These are phyloP conservation scores for Apus apus DNA, from an alignment of 2,113 vertebrate species.

Conservation along the genomic window DNA sequence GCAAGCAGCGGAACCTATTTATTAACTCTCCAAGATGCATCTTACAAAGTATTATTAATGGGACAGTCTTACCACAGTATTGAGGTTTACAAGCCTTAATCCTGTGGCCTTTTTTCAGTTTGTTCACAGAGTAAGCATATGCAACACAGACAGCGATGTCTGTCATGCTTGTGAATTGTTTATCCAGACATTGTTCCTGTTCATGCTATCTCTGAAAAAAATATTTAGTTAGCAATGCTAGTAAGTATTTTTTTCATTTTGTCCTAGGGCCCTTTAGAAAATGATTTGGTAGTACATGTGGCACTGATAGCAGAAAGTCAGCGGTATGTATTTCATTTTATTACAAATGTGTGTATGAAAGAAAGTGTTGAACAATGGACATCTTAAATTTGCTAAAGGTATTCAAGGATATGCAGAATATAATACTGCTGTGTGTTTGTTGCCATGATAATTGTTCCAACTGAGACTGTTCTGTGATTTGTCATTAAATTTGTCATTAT, in stretches of 20 bases:
- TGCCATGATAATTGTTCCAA: background rate
- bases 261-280: slow-evolving; percentile 93
- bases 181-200: background rate
- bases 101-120: background rate
- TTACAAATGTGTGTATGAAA: background rate
- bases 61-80: background rate
- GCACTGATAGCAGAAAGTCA: slow-evolving; percentile 96
- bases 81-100: slow-evolving; percentile 30
- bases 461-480: background rate
- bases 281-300: slow-evolving; percentile 93
- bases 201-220: background rate
- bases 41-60: slow-evolving; percentile 33
- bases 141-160: background rate
- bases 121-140: background rate
- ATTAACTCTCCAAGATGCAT: background rate
- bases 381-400: background rate
- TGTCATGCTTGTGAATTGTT: slow-evolving; percentile 19
- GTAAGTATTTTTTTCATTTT: background rate
- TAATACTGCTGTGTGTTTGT: background rate
- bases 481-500: background rate
- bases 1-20: background rate
- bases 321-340: slow-evolving; percentile 80
- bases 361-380: background rate
- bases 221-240: background rate
- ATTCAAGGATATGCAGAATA: background rate